Conservation (phyloP, 1,140 invertebrate species). For the Drosophila sulfurigaster region DNA sequence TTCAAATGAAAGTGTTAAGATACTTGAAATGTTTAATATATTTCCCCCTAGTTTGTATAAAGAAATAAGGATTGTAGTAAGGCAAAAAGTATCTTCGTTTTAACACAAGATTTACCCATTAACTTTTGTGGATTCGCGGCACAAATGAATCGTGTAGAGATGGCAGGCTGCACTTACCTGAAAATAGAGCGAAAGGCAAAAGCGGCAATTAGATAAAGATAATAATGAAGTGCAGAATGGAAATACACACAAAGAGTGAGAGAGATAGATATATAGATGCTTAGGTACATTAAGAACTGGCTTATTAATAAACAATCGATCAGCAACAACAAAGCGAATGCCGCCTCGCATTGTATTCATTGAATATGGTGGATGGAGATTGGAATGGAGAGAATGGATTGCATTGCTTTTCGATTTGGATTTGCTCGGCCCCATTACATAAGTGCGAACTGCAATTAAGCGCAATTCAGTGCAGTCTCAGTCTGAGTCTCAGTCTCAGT, state of each 20-base stretch:
- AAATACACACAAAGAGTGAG: background rate
- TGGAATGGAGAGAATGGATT: conserved; percentile 52
- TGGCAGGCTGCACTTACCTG: conserved; percentile 45
- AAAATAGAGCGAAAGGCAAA: conserved; percentile 29
- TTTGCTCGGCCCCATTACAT: conserved; percentile 37
- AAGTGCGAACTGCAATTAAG: conserved; percentile 71
- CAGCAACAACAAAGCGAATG: conserved; percentile 53
- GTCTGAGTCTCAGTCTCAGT: background rate
- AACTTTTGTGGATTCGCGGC: background rate
- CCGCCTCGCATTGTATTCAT: conserved; percentile 26
- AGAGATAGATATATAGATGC: conserved; percentile 6
- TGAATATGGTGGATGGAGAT: conserved; percentile 16
- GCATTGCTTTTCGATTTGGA: conserved; percentile 25
- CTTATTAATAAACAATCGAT: conserved; percentile 71
- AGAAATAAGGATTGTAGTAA: no score
- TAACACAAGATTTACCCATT: conserved; percentile 3
- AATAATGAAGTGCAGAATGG: conserved; percentile 26
- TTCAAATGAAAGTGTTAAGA: no score
- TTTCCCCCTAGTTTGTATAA: no score
- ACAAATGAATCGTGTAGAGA: background rate
- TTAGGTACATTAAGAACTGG: conserved; percentile 27
- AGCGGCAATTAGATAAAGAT: conserved; percentile 48
- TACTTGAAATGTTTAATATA: no score
- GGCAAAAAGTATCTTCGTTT: no score
- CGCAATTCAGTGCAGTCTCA: conserved; percentile 66